Evolutionary conservation across 1,140 invertebrate species (phyloP), one percentile per base, ranked within the genome.

Genomic region (Cyrtorhinus lividipennis): DNA sequence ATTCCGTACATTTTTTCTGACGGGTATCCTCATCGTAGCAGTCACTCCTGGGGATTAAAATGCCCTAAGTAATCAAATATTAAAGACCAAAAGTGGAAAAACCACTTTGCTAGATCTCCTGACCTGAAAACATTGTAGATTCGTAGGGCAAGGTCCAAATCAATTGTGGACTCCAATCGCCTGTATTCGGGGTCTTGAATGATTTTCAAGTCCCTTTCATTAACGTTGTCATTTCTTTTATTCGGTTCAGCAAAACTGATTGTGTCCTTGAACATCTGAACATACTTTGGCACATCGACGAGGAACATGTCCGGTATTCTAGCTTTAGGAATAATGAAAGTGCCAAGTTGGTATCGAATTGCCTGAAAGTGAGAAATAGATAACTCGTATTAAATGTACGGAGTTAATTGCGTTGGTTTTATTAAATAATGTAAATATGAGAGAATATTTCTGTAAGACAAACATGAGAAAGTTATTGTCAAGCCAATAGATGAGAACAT

Each of bases 281-380:
- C 75, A 22, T 84, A 75, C 57, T 81, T 79, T 20, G 87, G 82
- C 0, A 86, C 77, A 74, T 95, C 80, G 30, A 90, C 77, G 68
- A 82, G 80, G 73, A 82, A 95, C 67, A 96, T 81, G 76, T 98
- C 92, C 62, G 90, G 79, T 62, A 99, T 79, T 69, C 87, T 88
- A 38, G 86, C 73, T 68, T 82, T 75, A 24, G 90, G 87, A 62
- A 96, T 74, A 65, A 90, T 81, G 66, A 83, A 73, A 12, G 79
- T 78, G 59, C 81, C 76, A 53, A 95, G 71, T 56, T 84, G 78
- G 71, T 86, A 79, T 61, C 83, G 79, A 64, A 93, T 81, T 1
- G 85, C 79, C 84, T 89, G 68, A 24, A 61, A 60, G 23, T 53
- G 30, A 15, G 30, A 38, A 5, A 38, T 38, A 38, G 30, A 15